These are phyloP conservation scores for Crocallis elinguaria DNA, from an alignment of 2,888 invertebrate genomes.

Conservation along the genomic window DNA sequence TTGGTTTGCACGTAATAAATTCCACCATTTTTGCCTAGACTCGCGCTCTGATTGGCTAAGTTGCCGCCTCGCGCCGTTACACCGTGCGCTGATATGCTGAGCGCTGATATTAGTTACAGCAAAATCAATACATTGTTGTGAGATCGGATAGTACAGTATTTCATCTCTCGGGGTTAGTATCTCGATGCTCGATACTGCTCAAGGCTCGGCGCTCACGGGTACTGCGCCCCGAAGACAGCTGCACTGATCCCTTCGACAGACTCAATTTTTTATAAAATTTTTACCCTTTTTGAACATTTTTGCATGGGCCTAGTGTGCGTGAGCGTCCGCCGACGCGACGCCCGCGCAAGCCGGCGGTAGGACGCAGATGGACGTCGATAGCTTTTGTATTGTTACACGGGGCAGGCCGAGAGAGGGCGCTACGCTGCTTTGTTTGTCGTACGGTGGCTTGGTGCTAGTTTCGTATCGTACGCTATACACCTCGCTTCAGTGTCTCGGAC, in stretches of 20 bases:
- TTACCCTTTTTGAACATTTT: constrained; percentile 75
- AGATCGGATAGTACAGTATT: no score
- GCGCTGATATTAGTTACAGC: no score
- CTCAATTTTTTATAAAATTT: constrained; percentile 73
- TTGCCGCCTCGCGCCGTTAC: no score
- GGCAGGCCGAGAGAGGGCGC: constrained; percentile 32
- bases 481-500: constrained; percentile 84
- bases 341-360: neutral
- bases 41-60: no score
- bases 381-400: constrained; percentile 63
- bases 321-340: constrained; percentile 42
- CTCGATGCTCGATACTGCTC: no score
- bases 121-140: no score
- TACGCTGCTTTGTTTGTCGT: constrained; percentile 66
- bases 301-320: constrained; percentile 65
- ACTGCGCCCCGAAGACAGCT: constrained; percentile 38
- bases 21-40: no score
- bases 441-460: constrained; percentile 83
- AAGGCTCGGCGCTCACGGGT: constrained; percentile 57
- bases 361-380: constrained; percentile 46
- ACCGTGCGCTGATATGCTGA: no score
- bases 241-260: constrained; percentile 59
- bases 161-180: no score
- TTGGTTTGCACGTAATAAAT: no score
- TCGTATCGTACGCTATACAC: constrained; percentile 68